A percentile compares a stretch with the other conserved stretches of the same genome.
These are phyloP conservation scores for Crocidura indochinensis DNA, from an alignment of 2,797 vertebrate genomes.

Conservation along the genomic window DNA sequence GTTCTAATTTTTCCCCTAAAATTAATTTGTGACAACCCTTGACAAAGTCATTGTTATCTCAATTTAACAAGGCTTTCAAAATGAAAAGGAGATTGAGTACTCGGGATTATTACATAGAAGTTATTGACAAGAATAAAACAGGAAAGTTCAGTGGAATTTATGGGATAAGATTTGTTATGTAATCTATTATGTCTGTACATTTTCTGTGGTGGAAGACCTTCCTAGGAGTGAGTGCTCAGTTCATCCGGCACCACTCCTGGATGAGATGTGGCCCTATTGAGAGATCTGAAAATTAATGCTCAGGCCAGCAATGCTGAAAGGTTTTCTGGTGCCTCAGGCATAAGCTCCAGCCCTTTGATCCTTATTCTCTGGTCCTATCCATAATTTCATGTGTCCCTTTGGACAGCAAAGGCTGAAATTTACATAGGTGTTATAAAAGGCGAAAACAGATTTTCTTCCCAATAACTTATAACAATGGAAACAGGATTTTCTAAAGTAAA, in stretches of 20 bases:
- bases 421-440: neutral
- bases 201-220: too few species aligned
- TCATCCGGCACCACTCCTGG: too few species aligned
- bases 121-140: conserved; percentile 24
- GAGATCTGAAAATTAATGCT: too few species aligned
- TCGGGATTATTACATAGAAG: neutral
- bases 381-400: conserved; percentile 24
- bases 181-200: neutral
- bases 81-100: neutral
- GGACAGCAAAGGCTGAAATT: conserved; percentile 18
- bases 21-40: conserved; percentile 18
- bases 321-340: too few species aligned
- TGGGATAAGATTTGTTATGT: conserved; percentile 23
- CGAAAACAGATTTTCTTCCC: conserved; percentile 5
- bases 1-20: neutral
- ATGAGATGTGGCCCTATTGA: too few species aligned
- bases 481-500: conserved; percentile 37
- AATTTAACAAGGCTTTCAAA: neutral
- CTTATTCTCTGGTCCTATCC: too few species aligned
- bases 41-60: neutral
- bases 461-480: conserved; percentile 14
- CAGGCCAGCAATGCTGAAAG: too few species aligned
- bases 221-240: too few species aligned
- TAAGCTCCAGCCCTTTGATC: too few species aligned
- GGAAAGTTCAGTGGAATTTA: neutral